Percentiles rank a stretch among this genome's conserved stretches.
phyloP scores from a whole-genome alignment of 2,113 vertebrate species.

The Calidris pygmaea region DNA sequence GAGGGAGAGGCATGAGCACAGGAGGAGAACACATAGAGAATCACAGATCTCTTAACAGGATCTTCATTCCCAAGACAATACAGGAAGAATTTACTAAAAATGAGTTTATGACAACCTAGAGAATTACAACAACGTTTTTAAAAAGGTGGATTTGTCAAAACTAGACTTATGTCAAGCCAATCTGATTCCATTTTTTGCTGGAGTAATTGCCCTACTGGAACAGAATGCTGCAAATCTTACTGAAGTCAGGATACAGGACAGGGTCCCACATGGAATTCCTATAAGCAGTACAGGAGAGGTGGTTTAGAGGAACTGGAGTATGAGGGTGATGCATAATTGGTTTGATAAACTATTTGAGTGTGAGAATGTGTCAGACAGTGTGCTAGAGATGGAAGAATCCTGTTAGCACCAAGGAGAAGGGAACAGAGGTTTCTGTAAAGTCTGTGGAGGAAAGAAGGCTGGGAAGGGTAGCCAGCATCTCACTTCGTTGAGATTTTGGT shows the following conservation, averaged over 20 bases:
- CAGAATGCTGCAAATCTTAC: neutral
- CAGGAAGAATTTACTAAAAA: neutral
- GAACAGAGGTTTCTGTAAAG: neutral
- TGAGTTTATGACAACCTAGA: neutral
- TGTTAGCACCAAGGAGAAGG: neutral
- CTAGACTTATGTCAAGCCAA: neutral
- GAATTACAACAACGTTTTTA: neutral
- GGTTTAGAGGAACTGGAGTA: neutral
- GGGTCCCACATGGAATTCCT: neutral
- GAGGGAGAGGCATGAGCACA: neutral
- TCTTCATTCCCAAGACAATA: neutral
- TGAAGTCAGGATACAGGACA: neutral
- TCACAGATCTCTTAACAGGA: neutral
- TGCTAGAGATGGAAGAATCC: neutral
- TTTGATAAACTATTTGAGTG: neutral
- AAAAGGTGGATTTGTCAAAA: neutral
- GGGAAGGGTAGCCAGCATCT: neutral
- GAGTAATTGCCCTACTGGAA: neutral
- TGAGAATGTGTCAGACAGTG: neutral
- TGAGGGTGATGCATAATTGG: neutral
- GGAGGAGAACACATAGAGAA: neutral
- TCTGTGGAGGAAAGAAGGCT: neutral
- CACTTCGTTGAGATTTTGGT: neutral
- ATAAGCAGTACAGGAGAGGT: neutral
- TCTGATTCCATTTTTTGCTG: neutral